These are phyloP conservation scores for Penaeus chinensis DNA, from an alignment of 1,140 invertebrate species.

Conservation along the genomic window DNA sequence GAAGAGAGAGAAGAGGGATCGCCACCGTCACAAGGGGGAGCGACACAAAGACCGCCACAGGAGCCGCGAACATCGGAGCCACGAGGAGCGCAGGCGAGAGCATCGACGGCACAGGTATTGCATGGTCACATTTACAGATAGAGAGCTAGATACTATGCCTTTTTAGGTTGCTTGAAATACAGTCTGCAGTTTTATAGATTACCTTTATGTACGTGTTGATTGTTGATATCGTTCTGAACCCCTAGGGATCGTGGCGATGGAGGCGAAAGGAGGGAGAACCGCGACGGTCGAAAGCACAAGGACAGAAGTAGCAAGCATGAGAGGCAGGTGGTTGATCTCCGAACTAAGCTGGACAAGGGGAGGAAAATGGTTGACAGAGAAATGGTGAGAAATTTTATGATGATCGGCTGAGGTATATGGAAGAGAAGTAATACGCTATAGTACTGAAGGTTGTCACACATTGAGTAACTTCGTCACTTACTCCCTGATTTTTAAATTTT, in stretches of 20 bases:
- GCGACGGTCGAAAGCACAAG: constrained; percentile 25
- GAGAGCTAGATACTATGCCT: neutral
- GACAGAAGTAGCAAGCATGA: constrained; percentile 49
- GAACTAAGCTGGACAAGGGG: constrained; percentile 50
- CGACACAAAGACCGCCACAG: constrained; percentile 72
- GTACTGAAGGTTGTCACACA: too few species aligned
- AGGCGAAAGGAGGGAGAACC: constrained; percentile 11
- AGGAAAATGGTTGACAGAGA: constrained; percentile 55
- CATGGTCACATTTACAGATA: neutral
- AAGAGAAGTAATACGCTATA: too few species aligned
- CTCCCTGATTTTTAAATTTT: too few species aligned
- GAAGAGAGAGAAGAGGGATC: constrained; percentile 66
- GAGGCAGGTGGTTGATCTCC: constrained; percentile 35
- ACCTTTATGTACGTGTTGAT: neutral
- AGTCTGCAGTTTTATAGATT: neutral
- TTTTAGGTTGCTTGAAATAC: neutral
- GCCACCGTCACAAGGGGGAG: constrained; percentile 72
- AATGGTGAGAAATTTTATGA: constrained; percentile 27
- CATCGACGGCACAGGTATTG: constrained; percentile 60
- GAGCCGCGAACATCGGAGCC: constrained; percentile 44
- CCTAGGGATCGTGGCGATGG: neutral
- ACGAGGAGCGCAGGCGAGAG: constrained; percentile 65
- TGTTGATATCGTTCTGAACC: neutral
- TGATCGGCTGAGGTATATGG: too few species aligned
- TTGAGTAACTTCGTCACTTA: too few species aligned